Evolutionary conservation across 2,888 invertebrate species (phyloP), one percentile per base, ranked within the genome.

Genomic region (Rhingia rostrata): DNA sequence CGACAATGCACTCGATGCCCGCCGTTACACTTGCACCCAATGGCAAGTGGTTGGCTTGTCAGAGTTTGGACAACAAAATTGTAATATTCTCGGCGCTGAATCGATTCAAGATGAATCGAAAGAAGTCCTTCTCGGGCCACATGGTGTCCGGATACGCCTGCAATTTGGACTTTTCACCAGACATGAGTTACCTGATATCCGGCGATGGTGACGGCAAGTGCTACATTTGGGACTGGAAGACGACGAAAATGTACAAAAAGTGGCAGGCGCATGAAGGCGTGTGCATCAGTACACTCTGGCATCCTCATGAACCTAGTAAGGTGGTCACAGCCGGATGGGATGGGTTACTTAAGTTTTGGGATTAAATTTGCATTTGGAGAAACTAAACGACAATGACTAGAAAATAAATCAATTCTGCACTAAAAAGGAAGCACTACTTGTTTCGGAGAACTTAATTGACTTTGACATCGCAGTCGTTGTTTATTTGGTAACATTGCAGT

Each of bases 101-200:
- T 93, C 94, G 99, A 86, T 98, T 99, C 92, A 99, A 99, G 92
- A 96, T 99, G 94, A 99, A 99, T 92, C 93, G 98, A 35, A 99
- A 99, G 92, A 99, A 99, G 92, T 96, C 97, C 0, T 99, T 99
- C 92, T 96, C 95, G 0, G 99, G 99, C 0, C 99, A 99, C 90
- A 99, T 99, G 98, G 99, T 99, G 0, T 99, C 99, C 6, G 99
- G 99, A 0, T 99, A 99, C 92, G 99, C 99, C 0, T 99, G 99
- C 90, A 95, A 96, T 1, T 93, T 98, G 6, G 99, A 99, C 92
- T 99, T 97, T 92, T 98, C 99, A 1, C 99, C 99, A 0, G 99
- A 99, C 90, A 99, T 99, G 98, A 98, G 98, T 89, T 99, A 99
- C 91, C 93, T 99, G 47, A 96, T 98, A 66, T 99, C 98, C 0